Base-by-base conservation (phyloP, 2,797 vertebrate species). In the Delichon dasypus region DNA sequence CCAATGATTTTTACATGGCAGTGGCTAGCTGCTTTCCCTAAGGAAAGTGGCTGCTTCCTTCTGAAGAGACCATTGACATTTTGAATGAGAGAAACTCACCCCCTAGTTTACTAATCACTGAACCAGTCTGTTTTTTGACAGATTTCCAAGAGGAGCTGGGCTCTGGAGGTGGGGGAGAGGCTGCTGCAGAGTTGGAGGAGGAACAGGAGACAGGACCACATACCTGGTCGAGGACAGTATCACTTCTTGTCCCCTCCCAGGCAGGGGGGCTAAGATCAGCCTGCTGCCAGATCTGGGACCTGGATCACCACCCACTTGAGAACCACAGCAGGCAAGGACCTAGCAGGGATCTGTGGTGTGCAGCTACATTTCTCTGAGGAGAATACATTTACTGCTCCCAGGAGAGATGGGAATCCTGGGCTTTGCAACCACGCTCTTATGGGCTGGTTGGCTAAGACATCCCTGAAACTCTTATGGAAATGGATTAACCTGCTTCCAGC, bases 201-300 rank as follows among this genome's bases (percentile, higher is more conserved):
- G 30, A 16, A 45, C 42, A 71, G 21, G 8, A 53, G 11, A 4
- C 34, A 53, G 34, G 19, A 54, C 27, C 34, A 55, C 0, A 0
- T 57, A 44, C 22, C 19, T 53, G 21, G 18, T 32, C 15, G 7
- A 40, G 66, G 32, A 53, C 8, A 60, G 10, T n/a, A 29, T 64
- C 36, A 73, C 32, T 30, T 75, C 67, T 44, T 58, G 27, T 32
- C 30, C 20, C 64, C 38, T 38, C 9, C 25, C 25, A 12, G 1
- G 0, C 25, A 13, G 1, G 0, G 4, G 5, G 2, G 3, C 2
- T 53, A 29, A 65, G 47, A 40, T 10, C 44, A 88, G 36, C 22
- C 26, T 48, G 19, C 19, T 57, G 25, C 19, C 44, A 44, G 42
- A 73, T 11, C 42, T 82, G n/a, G 23, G 13, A 11, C 8, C 26